phyloP scores from a whole-genome alignment of 2,797 vertebrate genomes.

The Karalla daura region DNA sequence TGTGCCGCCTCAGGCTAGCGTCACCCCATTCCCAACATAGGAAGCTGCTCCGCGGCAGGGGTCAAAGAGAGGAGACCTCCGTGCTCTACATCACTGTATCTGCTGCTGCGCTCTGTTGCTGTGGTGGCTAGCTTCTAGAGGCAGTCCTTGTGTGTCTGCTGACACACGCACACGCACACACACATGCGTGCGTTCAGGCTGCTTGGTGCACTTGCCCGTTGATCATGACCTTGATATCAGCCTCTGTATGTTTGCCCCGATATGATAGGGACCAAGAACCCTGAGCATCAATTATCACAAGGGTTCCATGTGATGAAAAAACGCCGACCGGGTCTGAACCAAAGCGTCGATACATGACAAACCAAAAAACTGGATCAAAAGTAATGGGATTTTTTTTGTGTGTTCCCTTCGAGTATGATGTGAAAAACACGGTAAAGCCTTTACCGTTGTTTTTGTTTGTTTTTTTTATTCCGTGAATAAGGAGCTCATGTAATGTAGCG shows the following conservation, averaged over 20 bases:
- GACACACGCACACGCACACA: conserved; percentile 5
- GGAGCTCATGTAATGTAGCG: conserved; percentile 4
- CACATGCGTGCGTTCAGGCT: too few relatives aligned
- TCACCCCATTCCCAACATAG: conserved; percentile 9
- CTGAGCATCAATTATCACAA: conserved; percentile 4
- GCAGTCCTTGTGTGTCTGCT: neutral
- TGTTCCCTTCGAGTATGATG: neutral
- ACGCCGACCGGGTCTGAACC: conserved; percentile 35
- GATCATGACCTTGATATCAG: conserved; percentile 2
- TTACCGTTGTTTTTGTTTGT: neutral
- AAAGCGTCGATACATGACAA: conserved; percentile 52
- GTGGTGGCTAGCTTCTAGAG: conserved; percentile 19
- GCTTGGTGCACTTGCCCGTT: conserved; percentile 5
- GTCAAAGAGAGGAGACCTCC: conserved; percentile 8
- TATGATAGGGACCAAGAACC: conserved; percentile 50
- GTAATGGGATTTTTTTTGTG: neutral
- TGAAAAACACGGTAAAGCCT: neutral
- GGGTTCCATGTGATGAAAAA: neutral
- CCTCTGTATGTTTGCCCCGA: conserved; percentile 3
- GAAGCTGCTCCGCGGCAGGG: conserved; percentile 27
- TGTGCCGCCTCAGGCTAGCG: conserved; percentile 44
- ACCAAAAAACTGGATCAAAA: neutral
- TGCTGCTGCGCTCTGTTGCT: conserved; percentile 14
- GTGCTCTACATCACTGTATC: neutral
- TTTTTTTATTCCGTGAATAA: neutral